Evolutionary conservation across 2,797 vertebrate species (phyloP).

Genomic region (Gallinago solitaria): DNA sequence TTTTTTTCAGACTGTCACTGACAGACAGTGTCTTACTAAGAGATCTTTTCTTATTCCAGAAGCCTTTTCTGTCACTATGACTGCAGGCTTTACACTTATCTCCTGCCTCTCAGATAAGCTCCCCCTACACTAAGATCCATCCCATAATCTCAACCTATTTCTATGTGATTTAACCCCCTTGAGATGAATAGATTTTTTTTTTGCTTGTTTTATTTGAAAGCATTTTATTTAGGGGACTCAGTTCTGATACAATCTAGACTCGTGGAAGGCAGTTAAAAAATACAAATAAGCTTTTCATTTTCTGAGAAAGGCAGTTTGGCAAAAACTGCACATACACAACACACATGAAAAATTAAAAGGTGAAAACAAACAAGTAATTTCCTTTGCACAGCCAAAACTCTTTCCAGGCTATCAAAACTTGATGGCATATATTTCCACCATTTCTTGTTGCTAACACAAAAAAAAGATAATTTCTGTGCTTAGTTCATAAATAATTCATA

Average conservation of each 20-base stretch:
- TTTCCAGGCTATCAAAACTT: not conserved
- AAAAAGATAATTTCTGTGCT: not conserved
- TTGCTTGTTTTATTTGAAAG: slow-evolving; percentile 14
- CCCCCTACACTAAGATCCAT: slow-evolving; percentile 2
- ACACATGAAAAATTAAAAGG: not conserved
- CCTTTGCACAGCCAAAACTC: not conserved
- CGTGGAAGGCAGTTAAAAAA: not conserved
- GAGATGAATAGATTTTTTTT: slow-evolving; percentile 5
- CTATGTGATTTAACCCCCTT: slow-evolving; percentile 14
- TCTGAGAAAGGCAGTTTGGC: not conserved
- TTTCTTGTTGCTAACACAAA: not conserved
- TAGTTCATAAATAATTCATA: not conserved
- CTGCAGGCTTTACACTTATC: slow-evolving; percentile 42
- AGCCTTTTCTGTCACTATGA: slow-evolving; percentile 25
- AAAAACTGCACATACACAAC: not conserved
- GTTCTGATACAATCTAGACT: not conserved
- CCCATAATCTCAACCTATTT: slow-evolving; percentile 36
- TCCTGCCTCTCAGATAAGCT: slow-evolving; percentile 28
- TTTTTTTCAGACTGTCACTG: not conserved
- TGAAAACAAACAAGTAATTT: not conserved
- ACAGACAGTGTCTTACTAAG: not conserved
- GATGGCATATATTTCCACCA: not conserved
- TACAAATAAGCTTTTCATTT: not conserved
- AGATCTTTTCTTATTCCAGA: slow-evolving; percentile 41
- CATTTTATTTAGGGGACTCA: not conserved